phyloP scores from a whole-genome alignment of 1,140 invertebrate species.

The Lepidostoma basale region DNA sequence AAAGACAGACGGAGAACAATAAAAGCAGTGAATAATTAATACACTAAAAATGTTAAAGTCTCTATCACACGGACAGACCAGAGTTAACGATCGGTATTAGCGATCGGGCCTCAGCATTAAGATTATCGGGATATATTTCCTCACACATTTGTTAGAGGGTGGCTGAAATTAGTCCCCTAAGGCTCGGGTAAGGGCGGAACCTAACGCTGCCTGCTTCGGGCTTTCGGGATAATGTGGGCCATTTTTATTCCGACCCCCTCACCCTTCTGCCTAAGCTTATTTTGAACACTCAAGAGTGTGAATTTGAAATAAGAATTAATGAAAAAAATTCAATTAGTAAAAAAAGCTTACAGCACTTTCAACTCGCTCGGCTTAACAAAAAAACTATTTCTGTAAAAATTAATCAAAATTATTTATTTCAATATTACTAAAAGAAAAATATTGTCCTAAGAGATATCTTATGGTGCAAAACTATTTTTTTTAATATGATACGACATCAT shows the following conservation, averaged over 20 bases:
- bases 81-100: slow-evolving; percentile 27
- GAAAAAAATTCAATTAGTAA: not conserved
- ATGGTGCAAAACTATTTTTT: too few relatives aligned
- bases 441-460: too few relatives aligned
- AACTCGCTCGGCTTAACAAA: too few relatives aligned
- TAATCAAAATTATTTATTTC: not conserved
- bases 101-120: slow-evolving; percentile 32
- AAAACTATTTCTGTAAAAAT: too few relatives aligned
- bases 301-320: not conserved
- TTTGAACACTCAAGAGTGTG: not conserved
- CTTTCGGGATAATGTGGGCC: slow-evolving; percentile 31
- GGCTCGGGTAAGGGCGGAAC: slow-evolving; percentile 26
- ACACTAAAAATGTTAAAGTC: not conserved
- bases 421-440: not conserved
- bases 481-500: too few relatives aligned
- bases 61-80: not conserved
- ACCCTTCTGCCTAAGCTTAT: not conserved
- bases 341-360: not conserved
- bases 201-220: slow-evolving; percentile 24
- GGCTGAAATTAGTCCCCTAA: slow-evolving; percentile 29
- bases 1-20: too few relatives aligned
- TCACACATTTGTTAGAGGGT: slow-evolving; percentile 38
- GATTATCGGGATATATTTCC: slow-evolving; percentile 41
- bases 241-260: slow-evolving; percentile 27
- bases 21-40: not conserved